Conservation (phyloP, 2,888 invertebrate species). For the Ephialtes manifestator region DNA sequence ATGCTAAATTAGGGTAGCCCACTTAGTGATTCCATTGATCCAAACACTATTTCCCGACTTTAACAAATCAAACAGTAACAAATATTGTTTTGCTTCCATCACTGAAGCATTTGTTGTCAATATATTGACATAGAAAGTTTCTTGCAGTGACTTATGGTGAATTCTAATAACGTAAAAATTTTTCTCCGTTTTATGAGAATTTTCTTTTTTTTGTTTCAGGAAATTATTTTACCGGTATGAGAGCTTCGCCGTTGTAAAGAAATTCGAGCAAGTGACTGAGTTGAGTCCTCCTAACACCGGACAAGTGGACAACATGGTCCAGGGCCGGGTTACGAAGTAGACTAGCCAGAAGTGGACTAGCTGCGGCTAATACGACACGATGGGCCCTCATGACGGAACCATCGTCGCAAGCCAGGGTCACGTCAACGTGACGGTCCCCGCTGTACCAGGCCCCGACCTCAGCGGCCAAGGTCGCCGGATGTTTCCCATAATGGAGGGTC, state of each 20-base stretch:
- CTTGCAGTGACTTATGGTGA: no score
- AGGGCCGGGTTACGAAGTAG: slow-evolving; percentile 84
- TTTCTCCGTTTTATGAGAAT: no score
- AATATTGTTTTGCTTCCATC: no score
- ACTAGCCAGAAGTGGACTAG: slow-evolving; percentile 94
- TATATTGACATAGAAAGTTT: no score
- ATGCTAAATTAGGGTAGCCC: no score
- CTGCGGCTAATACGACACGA: slow-evolving; percentile 94
- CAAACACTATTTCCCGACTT: no score
- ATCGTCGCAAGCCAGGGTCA: slow-evolving; percentile 95
- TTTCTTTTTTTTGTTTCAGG: no score
- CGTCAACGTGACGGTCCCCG: slow-evolving; percentile 94
- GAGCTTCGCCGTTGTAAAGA: slow-evolving; percentile 94
- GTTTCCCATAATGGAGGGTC: slow-evolving; percentile 97
- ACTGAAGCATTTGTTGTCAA: no score
- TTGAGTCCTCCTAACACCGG: slow-evolving; percentile 93
- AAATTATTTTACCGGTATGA: slow-evolving; percentile 89
- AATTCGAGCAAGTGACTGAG: slow-evolving; percentile 94
- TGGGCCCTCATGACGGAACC: slow-evolving; percentile 94
- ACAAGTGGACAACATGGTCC: slow-evolving; percentile 92
- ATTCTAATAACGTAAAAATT: no score
- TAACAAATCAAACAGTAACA: no score
- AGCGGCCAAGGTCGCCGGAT: slow-evolving; percentile 96
- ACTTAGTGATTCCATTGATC: no score
- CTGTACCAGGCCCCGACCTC: slow-evolving; percentile 96